Base-by-base conservation (phyloP, 1,140 invertebrate genomes). In the Arctopsyche grandis region DNA sequence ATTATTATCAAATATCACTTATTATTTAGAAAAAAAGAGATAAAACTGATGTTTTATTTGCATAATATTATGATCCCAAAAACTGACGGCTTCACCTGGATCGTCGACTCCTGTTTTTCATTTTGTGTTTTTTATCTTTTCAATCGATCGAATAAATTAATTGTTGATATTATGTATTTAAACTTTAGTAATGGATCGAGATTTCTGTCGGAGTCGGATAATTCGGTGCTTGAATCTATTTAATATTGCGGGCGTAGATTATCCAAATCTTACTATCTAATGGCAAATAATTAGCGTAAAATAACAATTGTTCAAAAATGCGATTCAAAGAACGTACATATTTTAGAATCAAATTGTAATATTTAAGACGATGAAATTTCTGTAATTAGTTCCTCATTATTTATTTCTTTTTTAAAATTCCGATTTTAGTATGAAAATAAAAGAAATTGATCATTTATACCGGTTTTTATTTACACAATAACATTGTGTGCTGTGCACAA, bases 21-120 rank as follows among this genome's bases (percentile, higher is more conserved):
- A 76, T 76, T 76, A 48, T 76, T 76, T 76, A 76, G 74, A 76
- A 76, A 76, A 76, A n/a, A n/a, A n/a, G n/a, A 38, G 10, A 24
- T 44, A 38, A 44, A 63, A 63, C 16, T n/a, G 1, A 43, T 46
- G 22, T 76, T 63, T 76, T 58, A 76, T 76, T 76, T 56, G 16
- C 44, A 71, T 69, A 69, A 69, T 60, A 66, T 66, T 9, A 22
- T n/a, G n/a, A 19, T 22, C 63, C 21, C 26, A 14, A 14, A 52
- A 52, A 52, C 12, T 52, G 48, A 52, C 3, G 7, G 7, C 7
- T 38, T 38, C 29, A 38, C 29, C 29, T 38, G 7, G 3, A 38
- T 38, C 1, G 29, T 3, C n/a, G n/a, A n/a, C n/a, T n/a, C n/a
- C n/a, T n/a, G n/a, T n/a, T n/a, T 60, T 60, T 5, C 12, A 4